Base-by-base conservation (phyloP, 2,888 invertebrate species). In the Salticus scenicus region DNA sequence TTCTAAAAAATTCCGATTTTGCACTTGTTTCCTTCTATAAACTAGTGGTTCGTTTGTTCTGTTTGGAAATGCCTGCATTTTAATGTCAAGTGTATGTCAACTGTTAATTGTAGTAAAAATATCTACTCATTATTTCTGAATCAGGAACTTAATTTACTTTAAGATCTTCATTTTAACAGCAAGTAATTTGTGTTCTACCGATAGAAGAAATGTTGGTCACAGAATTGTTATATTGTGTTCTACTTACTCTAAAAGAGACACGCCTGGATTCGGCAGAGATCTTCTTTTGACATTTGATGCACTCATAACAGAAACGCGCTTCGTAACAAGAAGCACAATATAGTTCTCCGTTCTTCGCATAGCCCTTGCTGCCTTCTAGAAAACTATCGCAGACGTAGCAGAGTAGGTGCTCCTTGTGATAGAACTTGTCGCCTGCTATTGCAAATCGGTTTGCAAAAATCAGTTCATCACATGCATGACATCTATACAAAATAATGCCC, bases 401-500 rank as follows among this genome's bases (percentile, higher is more conserved):
- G 7, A 47, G 30, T 24, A 82, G 47, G 17, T 82, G 82, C 5
- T 70, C 70, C 12, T 12, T 51, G n/a, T 82, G 82, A 51, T 82
- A 82, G 33, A 31, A 75, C 27, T 33, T 24, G 5, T 70, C 70
- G 1, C 42, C 31, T 17, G 70, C 70, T n/a, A 70, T 41, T 0
- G 70, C 30, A 24, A 42, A 82, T 0, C 33, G 51, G 0, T 17
- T 0, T 17, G 63, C 33, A 33, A 75, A 82, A n/a, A 82, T 82
- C 24, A 82, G 75, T 30, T 82, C 82, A 17, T 82, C 82, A 12
- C 82, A 82, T 0, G 63, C 47, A 10, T 70, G 31, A 20, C 82
- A 82, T 27, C 82, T 82, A 31, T 0, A 30, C 14, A 57, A 33
- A 14, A n/a, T n/a, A n/a, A n/a, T n/a, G n/a, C n/a, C n/a, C n/a